These are phyloP conservation scores for Hycleus phaleratus DNA, from an alignment of 1,140 invertebrate genomes.

Conservation along the genomic window DNA sequence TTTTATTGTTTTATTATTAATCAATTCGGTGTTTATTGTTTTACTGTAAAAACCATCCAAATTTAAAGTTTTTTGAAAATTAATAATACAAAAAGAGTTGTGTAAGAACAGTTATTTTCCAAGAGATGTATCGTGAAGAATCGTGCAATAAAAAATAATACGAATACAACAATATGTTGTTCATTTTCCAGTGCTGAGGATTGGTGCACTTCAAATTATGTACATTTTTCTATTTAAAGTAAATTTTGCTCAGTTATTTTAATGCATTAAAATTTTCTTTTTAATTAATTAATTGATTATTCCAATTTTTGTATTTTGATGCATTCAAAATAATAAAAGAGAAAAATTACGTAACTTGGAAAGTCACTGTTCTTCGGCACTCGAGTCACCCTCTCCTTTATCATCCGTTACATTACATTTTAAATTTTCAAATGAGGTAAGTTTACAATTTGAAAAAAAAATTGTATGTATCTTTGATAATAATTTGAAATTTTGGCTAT, in stretches of 20 bases:
- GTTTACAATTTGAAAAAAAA: neutral
- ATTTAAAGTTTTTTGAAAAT: conserved; percentile 4
- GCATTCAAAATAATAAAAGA: conserved; percentile 31
- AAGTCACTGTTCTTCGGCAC: conserved; percentile 74
- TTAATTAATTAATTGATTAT: neutral
- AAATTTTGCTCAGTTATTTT: conserved; percentile 26
- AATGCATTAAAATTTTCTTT: conserved; percentile 24
- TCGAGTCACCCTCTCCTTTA: conserved; percentile 40
- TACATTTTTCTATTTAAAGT: conserved; percentile 35
- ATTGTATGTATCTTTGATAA: too few relatives aligned
- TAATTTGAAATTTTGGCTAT: too few relatives aligned
- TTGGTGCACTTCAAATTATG: conserved; percentile 42
- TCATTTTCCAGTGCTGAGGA: conserved; percentile 41
- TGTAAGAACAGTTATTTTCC: conserved; percentile 44
- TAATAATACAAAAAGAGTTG: conserved; percentile 19
- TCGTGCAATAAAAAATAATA: conserved; percentile 37
- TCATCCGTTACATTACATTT: neutral
- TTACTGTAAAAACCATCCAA: conserved; percentile 25
- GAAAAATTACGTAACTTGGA: conserved; percentile 43
- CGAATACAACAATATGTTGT: conserved; percentile 28
- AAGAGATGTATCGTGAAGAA: conserved; percentile 32
- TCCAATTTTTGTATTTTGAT: conserved; percentile 19
- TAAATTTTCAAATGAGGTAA: neutral
- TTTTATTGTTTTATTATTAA: too few relatives aligned
- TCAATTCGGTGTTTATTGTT: neutral